A percentile compares a stretch with the other conserved stretches of the same genome.
Evolutionary conservation across 2,888 invertebrate species (phyloP).

Genomic region (Nemapogon koenigi): DNA sequence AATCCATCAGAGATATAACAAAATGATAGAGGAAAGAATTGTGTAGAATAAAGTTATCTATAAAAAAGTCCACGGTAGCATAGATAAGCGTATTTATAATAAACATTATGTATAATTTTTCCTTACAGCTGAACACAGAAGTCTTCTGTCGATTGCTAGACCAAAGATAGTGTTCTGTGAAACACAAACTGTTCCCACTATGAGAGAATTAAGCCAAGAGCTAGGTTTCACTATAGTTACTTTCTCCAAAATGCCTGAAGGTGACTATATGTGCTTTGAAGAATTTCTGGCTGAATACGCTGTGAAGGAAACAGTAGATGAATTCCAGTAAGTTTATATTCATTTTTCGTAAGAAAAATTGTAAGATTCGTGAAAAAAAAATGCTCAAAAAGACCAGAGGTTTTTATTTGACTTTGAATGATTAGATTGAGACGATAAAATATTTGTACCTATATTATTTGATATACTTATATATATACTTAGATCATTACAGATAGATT

Average conservation of each 20-base stretch:
- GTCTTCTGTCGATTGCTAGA: slow-evolving; percentile 4
- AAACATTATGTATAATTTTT: no score
- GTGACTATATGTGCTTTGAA: not conserved
- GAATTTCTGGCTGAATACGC: slow-evolving; percentile 8
- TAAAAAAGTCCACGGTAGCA: no score
- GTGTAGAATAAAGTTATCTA: no score
- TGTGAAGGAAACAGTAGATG: slow-evolving; percentile 6
- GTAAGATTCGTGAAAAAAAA: no score
- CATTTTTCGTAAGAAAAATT: no score
- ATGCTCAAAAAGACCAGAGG: not conserved
- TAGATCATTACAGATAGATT: no score
- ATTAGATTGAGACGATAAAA: not conserved
- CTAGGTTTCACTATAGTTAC: slow-evolving; percentile 7
- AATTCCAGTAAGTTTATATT: slow-evolving; percentile 9
- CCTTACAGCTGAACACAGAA: slow-evolving; percentile 8
- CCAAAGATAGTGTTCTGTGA: slow-evolving; percentile 12
- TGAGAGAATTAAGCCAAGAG: slow-evolving; percentile 4
- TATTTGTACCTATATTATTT: not conserved
- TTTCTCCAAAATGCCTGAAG: slow-evolving; percentile 3
- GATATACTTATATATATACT: not conserved
- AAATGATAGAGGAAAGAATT: no score
- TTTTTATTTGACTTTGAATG: not conserved
- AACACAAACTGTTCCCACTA: not conserved
- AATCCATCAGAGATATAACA: no score
- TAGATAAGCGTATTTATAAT: no score